phyloP scores from a whole-genome alignment of 1,140 invertebrate species.

The Spodoptera frugiperda region DNA sequence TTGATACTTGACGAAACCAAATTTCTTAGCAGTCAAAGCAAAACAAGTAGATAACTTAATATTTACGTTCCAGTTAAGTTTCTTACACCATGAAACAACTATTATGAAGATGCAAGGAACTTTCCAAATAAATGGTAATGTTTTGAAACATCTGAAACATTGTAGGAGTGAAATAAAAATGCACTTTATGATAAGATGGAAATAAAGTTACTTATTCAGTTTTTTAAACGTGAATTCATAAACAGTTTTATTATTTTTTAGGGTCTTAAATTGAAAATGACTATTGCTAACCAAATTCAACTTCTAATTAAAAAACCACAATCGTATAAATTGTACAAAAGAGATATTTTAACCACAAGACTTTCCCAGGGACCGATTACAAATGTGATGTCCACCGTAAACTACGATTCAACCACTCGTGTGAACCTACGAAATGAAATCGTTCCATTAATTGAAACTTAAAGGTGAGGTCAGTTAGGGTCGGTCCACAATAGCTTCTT shows the following conservation, averaged over 20 bases:
- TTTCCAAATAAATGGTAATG: constrained; percentile 15
- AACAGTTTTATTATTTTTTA: too few species aligned
- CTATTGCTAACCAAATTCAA: too few species aligned
- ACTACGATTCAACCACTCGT: constrained; percentile 31
- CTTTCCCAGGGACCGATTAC: constrained; percentile 8
- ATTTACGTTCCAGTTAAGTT: constrained; percentile 25
- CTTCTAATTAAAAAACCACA: too few species aligned
- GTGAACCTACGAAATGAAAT: constrained; percentile 44
- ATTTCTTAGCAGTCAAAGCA: constrained; percentile 32
- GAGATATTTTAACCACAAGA: not conserved
- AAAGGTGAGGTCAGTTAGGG: constrained; percentile 52
- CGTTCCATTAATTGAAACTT: constrained; percentile 50
- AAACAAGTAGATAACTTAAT: constrained; percentile 41
- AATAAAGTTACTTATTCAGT: too few species aligned
- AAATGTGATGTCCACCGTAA: constrained; percentile 20
- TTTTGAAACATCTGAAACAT: not conserved
- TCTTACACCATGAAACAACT: constrained; percentile 19
- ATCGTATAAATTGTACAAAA: not conserved
- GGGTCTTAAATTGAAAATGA: too few species aligned
- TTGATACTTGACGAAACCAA: constrained; percentile 12
- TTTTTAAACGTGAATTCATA: too few species aligned
- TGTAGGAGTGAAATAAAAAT: too few species aligned
- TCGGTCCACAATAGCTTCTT: constrained; percentile 27
- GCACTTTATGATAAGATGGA: too few species aligned
- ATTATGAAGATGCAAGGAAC: constrained; percentile 12